Conservation (phyloP, 2,797 vertebrate genomes). For the Taenioides sp. region DNA sequence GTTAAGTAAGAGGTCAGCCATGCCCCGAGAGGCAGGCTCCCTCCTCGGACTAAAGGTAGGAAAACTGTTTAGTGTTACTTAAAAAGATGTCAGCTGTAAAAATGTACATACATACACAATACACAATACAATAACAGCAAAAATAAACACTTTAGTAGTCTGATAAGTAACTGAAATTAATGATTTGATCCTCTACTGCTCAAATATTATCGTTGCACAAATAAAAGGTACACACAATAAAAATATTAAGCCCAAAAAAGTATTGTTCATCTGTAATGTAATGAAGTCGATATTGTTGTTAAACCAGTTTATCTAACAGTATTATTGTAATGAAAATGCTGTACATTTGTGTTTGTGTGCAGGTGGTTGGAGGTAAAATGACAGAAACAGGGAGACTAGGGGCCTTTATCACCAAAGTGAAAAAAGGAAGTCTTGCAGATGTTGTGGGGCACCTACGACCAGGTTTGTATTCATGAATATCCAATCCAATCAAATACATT, state of each 20-base stretch:
- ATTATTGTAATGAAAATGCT: background rate
- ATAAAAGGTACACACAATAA: background rate
- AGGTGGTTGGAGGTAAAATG: conserved; percentile 99
- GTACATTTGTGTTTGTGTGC: conserved; percentile 19
- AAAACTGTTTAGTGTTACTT: conserved; percentile 20
- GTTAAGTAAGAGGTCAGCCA: conserved; percentile 94
- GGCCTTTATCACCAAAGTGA: conserved; percentile 99
- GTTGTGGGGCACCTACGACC: conserved; percentile 95
- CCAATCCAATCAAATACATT: too few relatives aligned
- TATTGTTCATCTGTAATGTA: too few relatives aligned
- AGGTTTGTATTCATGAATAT: conserved; percentile 72
- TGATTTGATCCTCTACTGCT: background rate
- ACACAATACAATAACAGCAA: too few relatives aligned
- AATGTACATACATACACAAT: too few relatives aligned
- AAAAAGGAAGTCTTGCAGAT: conserved; percentile 98
- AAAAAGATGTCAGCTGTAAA: too few relatives aligned
- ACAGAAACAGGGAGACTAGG: conserved; percentile 94
- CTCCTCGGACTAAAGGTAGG: conserved; percentile 94
- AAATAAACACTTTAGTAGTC: too few relatives aligned
- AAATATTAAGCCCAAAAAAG: too few relatives aligned
- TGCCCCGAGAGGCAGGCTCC: conserved; percentile 94
- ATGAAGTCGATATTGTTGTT: background rate
- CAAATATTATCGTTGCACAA: background rate
- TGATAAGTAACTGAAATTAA: too few relatives aligned
- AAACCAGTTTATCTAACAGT: background rate